These are phyloP conservation scores for Empidonax traillii DNA, from an alignment of 2,113 vertebrate genomes.

Conservation along the genomic window DNA sequence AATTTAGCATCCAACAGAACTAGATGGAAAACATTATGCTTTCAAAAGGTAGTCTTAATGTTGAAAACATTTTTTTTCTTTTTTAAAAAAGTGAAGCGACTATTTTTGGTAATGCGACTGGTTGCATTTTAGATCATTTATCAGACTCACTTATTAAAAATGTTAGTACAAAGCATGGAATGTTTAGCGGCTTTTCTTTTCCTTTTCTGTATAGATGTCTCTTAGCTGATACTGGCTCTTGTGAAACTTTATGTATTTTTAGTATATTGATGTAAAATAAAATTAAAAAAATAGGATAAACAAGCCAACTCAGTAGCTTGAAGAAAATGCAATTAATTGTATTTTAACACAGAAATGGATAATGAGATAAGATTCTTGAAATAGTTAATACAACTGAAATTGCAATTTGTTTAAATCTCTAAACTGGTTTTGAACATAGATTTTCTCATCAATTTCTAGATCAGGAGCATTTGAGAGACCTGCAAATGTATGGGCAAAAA, in stretches of 20 bases:
- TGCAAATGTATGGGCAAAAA: not conserved
- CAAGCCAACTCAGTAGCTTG: not conserved
- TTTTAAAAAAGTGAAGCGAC: not conserved
- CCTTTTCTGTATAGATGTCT: not conserved
- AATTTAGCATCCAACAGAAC: not conserved
- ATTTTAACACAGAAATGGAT: not conserved
- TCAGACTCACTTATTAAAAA: not conserved
- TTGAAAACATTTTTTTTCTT: not conserved
- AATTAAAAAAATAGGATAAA: not conserved
- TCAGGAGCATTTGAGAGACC: not conserved
- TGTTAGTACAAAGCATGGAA: not conserved
- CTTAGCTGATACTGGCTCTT: not conserved
- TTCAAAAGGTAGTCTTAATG: not conserved
- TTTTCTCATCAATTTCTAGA: not conserved
- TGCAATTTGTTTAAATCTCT: not conserved
- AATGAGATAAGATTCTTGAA: not conserved
- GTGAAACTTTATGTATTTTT: not conserved
- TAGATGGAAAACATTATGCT: not conserved
- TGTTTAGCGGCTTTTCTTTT: not conserved
- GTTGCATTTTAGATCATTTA: not conserved
- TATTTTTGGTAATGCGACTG: not conserved
- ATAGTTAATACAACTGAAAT: not conserved
- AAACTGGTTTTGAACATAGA: not conserved
- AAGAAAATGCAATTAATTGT: not conserved
- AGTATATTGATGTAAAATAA: not conserved